Base-by-base conservation (phyloP, 2,888 invertebrate species). In the Tachina fera region DNA sequence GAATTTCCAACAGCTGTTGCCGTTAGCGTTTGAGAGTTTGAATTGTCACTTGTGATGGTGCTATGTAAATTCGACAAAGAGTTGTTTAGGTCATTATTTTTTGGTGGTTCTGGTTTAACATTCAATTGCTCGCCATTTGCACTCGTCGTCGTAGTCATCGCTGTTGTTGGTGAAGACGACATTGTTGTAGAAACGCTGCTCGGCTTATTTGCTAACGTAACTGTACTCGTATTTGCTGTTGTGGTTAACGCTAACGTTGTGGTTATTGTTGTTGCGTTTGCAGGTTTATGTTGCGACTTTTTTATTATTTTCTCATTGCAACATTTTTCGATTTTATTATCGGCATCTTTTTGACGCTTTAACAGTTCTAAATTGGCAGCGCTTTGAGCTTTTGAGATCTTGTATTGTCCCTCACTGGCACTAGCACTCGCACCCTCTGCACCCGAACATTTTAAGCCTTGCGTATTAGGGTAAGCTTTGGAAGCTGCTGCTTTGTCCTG, bases 281-380 rank as follows among this genome's bases (percentile, higher is more conserved):
- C 63, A 47, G 87, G 87, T 87, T 81, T 79, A 43, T 87, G 87
- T 78, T 81, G 87, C 14, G 88, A 82, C 60, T 84, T 87, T 90
- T 91, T 92, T 82, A 91, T 92, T 82, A 91, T 88, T 90, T 92
- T 91, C 87, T 92, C 93, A 87, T 91, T 92, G 31, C 92, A 88
- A 87, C 91, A 91, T 89, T 93, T 92, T 87, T 92, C 92, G 82
- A 92, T 89, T 89, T 92, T 93, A 88, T 92, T 92, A 89, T 92
- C 93, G 72, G 90, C 90, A 83, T 92, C 92, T 89, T 93, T 92
- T 88, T 92, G 92, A 83, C 89, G 89, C 86, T 91, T 91, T 61
- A 89, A 87, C 85, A 89, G 83, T 85, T 90, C 90, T 82, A 89
- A 88, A 88, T 89, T 89, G 87, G 88, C 89, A 87, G 87, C 89